These are phyloP conservation scores for Diorhabda carinulata DNA, from an alignment of 1,140 invertebrate species.

Conservation along the genomic window DNA sequence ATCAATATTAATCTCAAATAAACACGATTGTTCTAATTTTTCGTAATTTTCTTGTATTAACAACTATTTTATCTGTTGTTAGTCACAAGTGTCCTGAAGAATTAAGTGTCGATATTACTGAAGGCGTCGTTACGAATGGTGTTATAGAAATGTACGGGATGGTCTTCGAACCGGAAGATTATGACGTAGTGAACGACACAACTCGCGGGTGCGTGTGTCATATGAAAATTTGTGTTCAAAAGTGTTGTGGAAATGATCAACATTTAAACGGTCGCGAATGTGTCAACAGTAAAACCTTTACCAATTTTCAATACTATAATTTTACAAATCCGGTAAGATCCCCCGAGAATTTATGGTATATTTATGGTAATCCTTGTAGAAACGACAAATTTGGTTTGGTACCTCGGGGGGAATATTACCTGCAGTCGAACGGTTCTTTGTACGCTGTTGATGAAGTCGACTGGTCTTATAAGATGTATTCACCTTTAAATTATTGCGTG, in stretches of 20 bases:
- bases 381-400: background rate
- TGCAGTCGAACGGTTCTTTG: conserved; percentile 10
- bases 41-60: too few relatives aligned
- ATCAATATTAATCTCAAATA: too few relatives aligned
- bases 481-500: conserved; percentile 6
- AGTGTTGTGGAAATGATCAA: background rate
- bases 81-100: background rate
- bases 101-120: conserved; percentile 4
- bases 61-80: too few relatives aligned
- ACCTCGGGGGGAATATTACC: background rate
- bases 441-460: background rate
- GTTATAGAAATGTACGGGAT: background rate
- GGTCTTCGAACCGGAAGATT: background rate
- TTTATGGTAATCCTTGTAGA: background rate
- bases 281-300: background rate
- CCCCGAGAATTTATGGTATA: background rate
- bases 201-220: background rate
- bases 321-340: background rate
- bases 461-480: conserved; percentile 4
- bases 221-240: background rate
- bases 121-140: background rate
- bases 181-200: background rate
- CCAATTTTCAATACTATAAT: background rate
- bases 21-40: too few relatives aligned
- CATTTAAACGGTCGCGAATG: background rate